Conservation (phyloP, 2,113 vertebrate species). For the Corydoras sp. region DNA sequence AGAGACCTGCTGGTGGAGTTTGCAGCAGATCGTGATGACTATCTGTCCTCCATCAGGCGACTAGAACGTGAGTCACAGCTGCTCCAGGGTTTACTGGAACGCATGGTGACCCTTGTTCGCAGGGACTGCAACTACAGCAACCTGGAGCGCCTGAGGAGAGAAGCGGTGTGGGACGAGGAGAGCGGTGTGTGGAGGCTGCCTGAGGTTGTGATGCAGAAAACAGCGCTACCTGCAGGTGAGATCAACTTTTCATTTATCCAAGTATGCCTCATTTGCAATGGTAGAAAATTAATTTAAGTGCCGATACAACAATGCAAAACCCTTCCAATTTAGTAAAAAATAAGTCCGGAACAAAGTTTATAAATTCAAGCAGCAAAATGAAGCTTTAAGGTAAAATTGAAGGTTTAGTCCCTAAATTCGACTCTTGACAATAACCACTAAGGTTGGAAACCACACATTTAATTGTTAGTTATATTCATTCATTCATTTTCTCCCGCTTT, state of each 20-base stretch:
- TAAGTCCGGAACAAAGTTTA: no score
- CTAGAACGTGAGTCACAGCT: conserved; percentile 76
- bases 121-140: conserved; percentile 85
- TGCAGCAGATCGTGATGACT: conserved; percentile 77
- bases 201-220: conserved; percentile 71
- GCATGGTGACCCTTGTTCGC: conserved; percentile 70
- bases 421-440: neutral
- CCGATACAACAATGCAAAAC: no score
- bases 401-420: no score
- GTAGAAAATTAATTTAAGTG: no score
- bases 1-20: conserved; percentile 80
- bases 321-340: no score
- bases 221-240: conserved; percentile 75
- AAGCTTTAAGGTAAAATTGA: no score
- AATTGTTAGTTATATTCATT: neutral
- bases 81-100: conserved; percentile 74
- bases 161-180: conserved; percentile 81
- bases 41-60: conserved; percentile 72
- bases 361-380: no score
- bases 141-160: conserved; percentile 68
- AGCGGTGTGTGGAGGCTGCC: conserved; percentile 75
- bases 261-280: no score
- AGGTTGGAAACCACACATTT: neutral
- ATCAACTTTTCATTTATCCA: neutral
- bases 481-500: no score